A percentile compares a stretch with the other conserved stretches of the same genome.
Evolutionary conservation across 2,797 vertebrate genomes (phyloP).

Genomic region (Sphaeramia orbicularis): DNA sequence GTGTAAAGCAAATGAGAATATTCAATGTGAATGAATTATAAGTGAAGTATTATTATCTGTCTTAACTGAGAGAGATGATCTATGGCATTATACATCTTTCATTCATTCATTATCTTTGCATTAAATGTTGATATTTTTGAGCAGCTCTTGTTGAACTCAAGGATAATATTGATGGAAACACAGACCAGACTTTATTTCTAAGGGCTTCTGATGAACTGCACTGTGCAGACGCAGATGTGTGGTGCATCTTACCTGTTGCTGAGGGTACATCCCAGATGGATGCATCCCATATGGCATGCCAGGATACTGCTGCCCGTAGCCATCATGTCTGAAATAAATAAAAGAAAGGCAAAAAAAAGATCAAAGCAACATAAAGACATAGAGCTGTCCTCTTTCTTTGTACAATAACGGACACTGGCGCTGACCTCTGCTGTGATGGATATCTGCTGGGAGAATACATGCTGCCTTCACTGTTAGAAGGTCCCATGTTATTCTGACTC

Average conservation of each 20-base stretch:
- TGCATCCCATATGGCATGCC: constrained; percentile 94
- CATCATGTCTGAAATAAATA: constrained; percentile 86
- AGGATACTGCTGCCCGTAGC: constrained; percentile 95
- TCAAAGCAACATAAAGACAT: not conserved
- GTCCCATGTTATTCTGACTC: constrained; percentile 85
- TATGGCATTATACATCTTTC: no score
- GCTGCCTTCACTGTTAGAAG: constrained; percentile 87
- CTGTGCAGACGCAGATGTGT: not conserved
- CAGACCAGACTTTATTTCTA: not conserved
- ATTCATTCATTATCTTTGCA: no score
- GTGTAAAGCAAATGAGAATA: no score
- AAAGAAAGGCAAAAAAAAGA: constrained; percentile 1
- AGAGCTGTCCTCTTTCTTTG: not conserved
- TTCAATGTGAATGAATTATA: no score
- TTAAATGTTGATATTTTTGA: no score
- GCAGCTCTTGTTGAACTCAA: no score
- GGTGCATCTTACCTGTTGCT: constrained; percentile 91
- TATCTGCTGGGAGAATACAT: constrained; percentile 85
- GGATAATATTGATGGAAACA: not conserved
- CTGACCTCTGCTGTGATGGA: constrained; percentile 85
- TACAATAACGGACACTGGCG: constrained; percentile 3
- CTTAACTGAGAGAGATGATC: no score
- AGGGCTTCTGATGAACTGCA: not conserved
- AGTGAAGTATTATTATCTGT: no score
- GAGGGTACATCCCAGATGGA: constrained; percentile 95